phyloP scores from a whole-genome alignment of 2,797 vertebrate genomes.

The Melanogrammus aeglefinus region DNA sequence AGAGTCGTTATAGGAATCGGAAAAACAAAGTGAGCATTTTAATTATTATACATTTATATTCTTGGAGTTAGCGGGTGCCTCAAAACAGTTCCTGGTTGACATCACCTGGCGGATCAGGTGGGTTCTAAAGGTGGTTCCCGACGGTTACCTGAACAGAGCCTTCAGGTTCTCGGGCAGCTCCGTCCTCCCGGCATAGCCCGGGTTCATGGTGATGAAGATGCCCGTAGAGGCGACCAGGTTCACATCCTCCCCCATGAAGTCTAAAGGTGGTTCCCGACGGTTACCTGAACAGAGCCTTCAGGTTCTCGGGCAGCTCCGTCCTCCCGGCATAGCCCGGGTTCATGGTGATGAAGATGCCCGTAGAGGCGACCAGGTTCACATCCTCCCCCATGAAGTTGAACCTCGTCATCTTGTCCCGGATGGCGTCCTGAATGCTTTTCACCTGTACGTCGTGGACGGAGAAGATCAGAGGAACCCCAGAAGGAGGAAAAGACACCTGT shows the following conservation, averaged over 20 bases:
- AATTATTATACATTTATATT: too few relatives aligned
- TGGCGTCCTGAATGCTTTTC: slow-evolving; percentile 94
- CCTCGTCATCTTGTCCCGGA: slow-evolving; percentile 85
- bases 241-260: slow-evolving; percentile 93
- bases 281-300: slow-evolving; percentile 95
- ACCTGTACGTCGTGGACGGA: slow-evolving; percentile 70
- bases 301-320: slow-evolving; percentile 93
- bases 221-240: slow-evolving; percentile 87
- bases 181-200: slow-evolving; percentile 91
- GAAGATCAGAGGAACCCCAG: background rate
- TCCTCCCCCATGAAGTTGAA: slow-evolving; percentile 95
- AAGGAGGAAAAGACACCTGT: background rate
- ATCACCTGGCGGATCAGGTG: background rate
- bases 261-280: background rate
- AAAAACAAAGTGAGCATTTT: too few relatives aligned
- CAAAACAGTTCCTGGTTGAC: too few relatives aligned
- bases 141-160: slow-evolving; percentile 88
- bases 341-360: slow-evolving; percentile 99
- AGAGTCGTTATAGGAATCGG: too few relatives aligned
- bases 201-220: slow-evolving; percentile 99
- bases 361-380: slow-evolving; percentile 84
- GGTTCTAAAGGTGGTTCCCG: background rate
- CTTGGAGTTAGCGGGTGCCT: too few relatives aligned
- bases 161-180: slow-evolving; percentile 97
- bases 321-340: slow-evolving; percentile 95